Percentiles rank a stretch among this genome's conserved stretches.
Evolutionary conservation across 2,888 invertebrate species (phyloP).

Genomic region (Watsonalla cultraria): DNA sequence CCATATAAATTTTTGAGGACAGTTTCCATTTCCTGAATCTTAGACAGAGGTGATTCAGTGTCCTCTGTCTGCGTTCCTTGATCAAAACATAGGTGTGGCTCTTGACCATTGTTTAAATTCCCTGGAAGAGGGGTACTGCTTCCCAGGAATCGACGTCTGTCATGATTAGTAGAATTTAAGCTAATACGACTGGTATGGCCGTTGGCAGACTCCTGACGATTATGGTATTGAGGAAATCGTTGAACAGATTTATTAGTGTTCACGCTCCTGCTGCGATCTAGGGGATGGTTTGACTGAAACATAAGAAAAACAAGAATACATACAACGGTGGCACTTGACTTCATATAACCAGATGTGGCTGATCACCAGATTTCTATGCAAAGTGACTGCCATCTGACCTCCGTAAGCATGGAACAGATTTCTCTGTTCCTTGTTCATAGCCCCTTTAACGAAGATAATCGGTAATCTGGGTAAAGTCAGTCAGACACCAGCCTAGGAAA

Average conservation of each 20-base stretch:
- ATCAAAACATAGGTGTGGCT: slow-evolving; percentile 27
- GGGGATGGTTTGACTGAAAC: slow-evolving; percentile 6
- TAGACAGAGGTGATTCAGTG: slow-evolving; percentile 16
- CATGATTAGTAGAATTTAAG: slow-evolving; percentile 5
- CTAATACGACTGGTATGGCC: neutral
- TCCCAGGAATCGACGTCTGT: slow-evolving; percentile 25
- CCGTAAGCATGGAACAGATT: too few species aligned
- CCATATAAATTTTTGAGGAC: slow-evolving; percentile 32
- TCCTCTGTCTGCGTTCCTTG: slow-evolving; percentile 47
- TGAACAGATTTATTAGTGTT: neutral
- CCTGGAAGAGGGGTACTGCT: slow-evolving; percentile 43
- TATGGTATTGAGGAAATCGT: neutral
- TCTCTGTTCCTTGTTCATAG: too few species aligned
- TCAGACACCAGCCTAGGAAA: neutral
- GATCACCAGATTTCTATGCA: too few species aligned
- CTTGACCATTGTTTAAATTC: slow-evolving; percentile 8
- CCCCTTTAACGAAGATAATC: too few species aligned
- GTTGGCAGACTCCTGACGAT: neutral
- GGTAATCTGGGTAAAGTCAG: neutral
- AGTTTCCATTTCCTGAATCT: slow-evolving; percentile 37
- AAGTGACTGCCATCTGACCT: too few species aligned
- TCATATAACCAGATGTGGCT: too few species aligned
- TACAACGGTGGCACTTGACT: too few species aligned
- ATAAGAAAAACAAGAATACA: too few species aligned
- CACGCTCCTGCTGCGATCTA: neutral